Evolutionary conservation across 2,113 vertebrate species (phyloP).

Genomic region (Choloepus hoffmanni): DNA sequence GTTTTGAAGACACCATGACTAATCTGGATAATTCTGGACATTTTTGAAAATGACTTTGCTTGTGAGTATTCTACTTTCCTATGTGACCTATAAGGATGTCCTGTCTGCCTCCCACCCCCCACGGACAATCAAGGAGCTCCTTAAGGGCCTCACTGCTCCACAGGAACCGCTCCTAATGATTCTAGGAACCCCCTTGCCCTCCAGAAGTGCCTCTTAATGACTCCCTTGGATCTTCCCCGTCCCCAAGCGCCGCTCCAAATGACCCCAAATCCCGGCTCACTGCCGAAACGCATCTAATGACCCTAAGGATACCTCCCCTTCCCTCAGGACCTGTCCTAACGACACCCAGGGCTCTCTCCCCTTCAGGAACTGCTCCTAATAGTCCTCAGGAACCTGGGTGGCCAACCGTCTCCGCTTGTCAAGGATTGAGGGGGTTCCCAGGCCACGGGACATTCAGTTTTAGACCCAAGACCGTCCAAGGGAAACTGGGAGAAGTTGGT

Average conservation of each 20-base stretch:
- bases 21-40: neutral
- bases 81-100: neutral
- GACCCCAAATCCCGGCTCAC: slow-evolving; percentile 51
- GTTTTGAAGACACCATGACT: slow-evolving; percentile 20
- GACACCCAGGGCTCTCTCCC: slow-evolving; percentile 18
- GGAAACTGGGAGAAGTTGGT: neutral
- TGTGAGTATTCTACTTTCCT: neutral
- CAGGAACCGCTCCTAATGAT: slow-evolving; percentile 57
- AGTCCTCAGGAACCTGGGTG: neutral
- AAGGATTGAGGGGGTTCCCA: neutral
- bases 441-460: neutral
- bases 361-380: slow-evolving; percentile 11
- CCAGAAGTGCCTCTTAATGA: slow-evolving; percentile 52
- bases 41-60: neutral
- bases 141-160: neutral
- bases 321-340: slow-evolving; percentile 53
- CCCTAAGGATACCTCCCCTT: neutral
- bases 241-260: slow-evolving; percentile 66
- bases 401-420: neutral
- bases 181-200: neutral
- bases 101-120: neutral
- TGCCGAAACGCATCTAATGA: slow-evolving; percentile 18
- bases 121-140: neutral
- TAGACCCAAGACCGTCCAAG: neutral
- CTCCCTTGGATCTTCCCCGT: neutral